Percentiles rank a stretch among this genome's conserved stretches.
These are phyloP conservation scores for Anoplophora glabripennis DNA, from an alignment of 1,140 invertebrate species.

Conservation along the genomic window DNA sequence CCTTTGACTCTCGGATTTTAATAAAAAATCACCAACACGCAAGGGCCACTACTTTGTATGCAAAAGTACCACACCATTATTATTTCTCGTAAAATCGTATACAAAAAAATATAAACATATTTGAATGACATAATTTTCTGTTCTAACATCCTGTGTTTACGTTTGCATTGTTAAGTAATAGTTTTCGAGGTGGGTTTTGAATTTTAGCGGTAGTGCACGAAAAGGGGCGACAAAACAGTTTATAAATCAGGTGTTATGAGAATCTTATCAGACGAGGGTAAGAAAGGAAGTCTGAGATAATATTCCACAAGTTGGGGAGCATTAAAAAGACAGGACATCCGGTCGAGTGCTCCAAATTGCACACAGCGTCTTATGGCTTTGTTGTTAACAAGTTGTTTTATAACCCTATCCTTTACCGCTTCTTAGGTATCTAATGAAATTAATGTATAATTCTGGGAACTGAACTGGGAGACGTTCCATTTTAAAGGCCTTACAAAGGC, in stretches of 20 bases:
- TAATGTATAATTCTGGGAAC: background rate
- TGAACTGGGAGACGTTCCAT: background rate
- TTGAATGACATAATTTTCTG: no score
- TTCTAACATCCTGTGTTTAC: background rate
- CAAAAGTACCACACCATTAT: background rate
- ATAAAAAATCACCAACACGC: no score
- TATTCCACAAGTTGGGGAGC: slow-evolving; percentile 45
- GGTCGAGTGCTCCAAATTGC: slow-evolving; percentile 34
- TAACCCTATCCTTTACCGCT: slow-evolving; percentile 5
- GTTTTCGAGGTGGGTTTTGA: no score
- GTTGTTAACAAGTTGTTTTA: slow-evolving; percentile 36
- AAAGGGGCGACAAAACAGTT: background rate
- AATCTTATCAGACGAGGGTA: slow-evolving; percentile 22
- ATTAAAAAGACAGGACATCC: slow-evolving; percentile 45
- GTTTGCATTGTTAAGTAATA: background rate
- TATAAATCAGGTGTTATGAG: slow-evolving; percentile 29
- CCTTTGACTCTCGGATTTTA: slow-evolving; percentile 25
- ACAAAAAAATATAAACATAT: no score
- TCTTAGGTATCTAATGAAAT: background rate
- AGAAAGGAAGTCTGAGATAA: slow-evolving; percentile 44
- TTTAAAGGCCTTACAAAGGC: background rate
- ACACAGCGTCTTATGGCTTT: slow-evolving; percentile 22
- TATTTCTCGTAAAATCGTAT: no score
- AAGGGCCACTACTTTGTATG: background rate
- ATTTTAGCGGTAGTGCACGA: background rate